Evolutionary conservation across 1,140 invertebrate genomes (phyloP).

Genomic region (Brachionus calyciflorus): DNA sequence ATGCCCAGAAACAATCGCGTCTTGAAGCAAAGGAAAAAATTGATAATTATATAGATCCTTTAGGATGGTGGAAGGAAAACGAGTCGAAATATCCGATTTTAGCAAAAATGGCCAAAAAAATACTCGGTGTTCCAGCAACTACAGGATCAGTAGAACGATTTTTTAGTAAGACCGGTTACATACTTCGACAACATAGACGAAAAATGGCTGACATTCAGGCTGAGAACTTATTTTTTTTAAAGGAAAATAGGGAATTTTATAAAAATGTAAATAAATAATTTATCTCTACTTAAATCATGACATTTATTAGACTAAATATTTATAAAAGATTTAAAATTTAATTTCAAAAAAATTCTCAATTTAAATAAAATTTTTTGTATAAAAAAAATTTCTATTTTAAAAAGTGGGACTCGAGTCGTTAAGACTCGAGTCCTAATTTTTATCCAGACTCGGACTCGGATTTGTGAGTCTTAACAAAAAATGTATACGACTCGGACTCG

Average conservation of each 20-base stretch:
- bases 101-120: slow-evolving; percentile 2
- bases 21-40: neutral
- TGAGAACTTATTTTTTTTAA: slow-evolving; percentile 5
- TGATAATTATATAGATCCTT: neutral
- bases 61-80: slow-evolving; percentile 19
- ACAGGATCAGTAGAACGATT: neutral
- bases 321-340: no score
- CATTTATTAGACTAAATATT: no score
- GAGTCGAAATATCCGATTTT: neutral
- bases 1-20: neutral
- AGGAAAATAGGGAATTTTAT: neutral
- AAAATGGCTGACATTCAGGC: neutral
- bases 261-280: no score
- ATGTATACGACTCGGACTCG: no score
- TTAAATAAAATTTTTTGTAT: no score
- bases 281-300: no score
- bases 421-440: no score
- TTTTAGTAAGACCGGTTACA: neutral
- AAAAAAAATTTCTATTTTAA: no score
- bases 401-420: no score
- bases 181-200: slow-evolving; percentile 3
- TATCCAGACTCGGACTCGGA: no score
- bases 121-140: neutral
- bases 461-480: no score
- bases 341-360: no score